Evolutionary conservation across 1,140 invertebrate species (phyloP), one percentile per base, ranked within the genome.

Genomic region (Phocides pigmalion): DNA sequence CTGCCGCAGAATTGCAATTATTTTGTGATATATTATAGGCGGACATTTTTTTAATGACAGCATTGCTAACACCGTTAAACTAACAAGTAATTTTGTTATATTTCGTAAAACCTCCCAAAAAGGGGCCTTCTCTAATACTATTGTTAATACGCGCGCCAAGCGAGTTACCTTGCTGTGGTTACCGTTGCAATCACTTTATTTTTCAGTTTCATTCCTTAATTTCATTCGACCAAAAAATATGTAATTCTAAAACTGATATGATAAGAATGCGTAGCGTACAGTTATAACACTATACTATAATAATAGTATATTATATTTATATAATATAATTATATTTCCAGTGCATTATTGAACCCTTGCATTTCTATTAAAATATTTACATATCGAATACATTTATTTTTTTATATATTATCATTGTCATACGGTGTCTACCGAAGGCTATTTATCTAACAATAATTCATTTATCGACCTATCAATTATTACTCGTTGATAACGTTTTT

Each of bases 391-490:
- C 28, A 20, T 25, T 49, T 28, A 15, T 32, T 41, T 25, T 28
- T 22, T 49, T 28, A 49, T 2, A 14, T 28, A 14, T 49, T 28
- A 49, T 49, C 46, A 49, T 25, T 49, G 20, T 49, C 25, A 28
- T 28, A 47, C 16, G 11, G 20, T 58, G 19, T n/a, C 22, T 25
- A 58, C 14, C 5, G 22, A 28, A 44, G 39, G 39, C 16, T 56
- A 56, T 44, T 56, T 56, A 44, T 44, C 39, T 56, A 56, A 54
- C 9, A 19, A 17, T 54, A 11, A 20, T 54, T 22, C n/a, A 44
- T 58, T 46, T 58, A 28, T 41, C 37, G 19, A 39, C 42, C 11
- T 54, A 14, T 20, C n/a, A 17, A 42, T 16, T 41, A 41, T 15
- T 49, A 49, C 39, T 28, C 20, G 11, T 56, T 44, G 20, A 44